phyloP scores from a whole-genome alignment of 2,888 invertebrate species.

The Monochamus alternatus region DNA sequence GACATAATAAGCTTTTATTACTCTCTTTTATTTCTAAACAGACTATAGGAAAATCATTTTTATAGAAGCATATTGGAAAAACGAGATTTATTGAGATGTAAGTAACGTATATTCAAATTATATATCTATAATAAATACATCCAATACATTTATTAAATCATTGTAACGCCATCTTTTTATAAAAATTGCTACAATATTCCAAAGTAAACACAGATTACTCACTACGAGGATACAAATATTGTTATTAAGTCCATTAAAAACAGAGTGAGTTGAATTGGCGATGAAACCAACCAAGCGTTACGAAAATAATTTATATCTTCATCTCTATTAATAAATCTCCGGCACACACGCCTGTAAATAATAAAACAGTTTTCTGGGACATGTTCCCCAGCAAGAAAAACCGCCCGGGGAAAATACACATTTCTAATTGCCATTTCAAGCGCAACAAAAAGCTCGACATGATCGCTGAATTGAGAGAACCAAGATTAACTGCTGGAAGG shows the following conservation, averaged over 20 bases:
- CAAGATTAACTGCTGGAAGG: conserved; percentile 13
- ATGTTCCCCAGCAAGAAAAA: conserved; percentile 1
- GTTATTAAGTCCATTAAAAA: conserved; percentile 16
- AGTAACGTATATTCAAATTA: too few relatives aligned
- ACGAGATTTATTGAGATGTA: too few relatives aligned
- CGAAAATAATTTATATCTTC: conserved; percentile 20
- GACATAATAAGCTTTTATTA: too few relatives aligned
- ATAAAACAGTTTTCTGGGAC: conserved; percentile 24
- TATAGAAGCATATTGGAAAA: too few relatives aligned
- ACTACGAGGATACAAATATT: background rate
- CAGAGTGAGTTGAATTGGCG: conserved; percentile 2
- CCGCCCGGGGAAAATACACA: conserved; percentile 19
- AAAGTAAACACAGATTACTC: background rate
- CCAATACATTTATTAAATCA: too few relatives aligned
- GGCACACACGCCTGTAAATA: conserved; percentile 21
- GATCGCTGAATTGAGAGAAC: conserved; percentile 22
- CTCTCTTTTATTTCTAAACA: too few relatives aligned
- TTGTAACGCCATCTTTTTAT: background rate
- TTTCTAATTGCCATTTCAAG: conserved; percentile 33
- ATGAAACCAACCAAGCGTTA: conserved; percentile 18
- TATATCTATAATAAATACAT: background rate
- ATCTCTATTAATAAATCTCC: conserved; percentile 20
- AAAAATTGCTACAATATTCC: too few relatives aligned
- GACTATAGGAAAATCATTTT: too few relatives aligned
- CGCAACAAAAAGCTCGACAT: conserved; percentile 20